Percentiles rank a stretch among this genome's conserved stretches.
Evolutionary conservation across 2,797 vertebrate species (phyloP).

Genomic region (Cryptoprocta ferox): DNA sequence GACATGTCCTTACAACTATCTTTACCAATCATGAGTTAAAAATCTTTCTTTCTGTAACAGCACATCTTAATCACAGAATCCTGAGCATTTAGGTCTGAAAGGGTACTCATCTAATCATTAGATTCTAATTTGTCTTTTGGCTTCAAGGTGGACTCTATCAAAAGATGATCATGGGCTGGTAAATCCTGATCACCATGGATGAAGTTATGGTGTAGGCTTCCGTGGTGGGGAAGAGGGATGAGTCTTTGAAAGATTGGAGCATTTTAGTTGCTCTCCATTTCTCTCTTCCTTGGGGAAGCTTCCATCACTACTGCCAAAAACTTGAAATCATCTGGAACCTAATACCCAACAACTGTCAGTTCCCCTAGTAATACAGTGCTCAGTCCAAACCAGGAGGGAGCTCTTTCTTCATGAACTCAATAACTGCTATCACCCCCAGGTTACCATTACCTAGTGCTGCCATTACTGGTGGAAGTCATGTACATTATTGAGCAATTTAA

Average conservation of each 20-base stretch:
- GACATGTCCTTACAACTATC: background rate
- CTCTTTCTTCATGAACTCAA: background rate
- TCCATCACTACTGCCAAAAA: background rate
- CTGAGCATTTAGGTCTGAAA: background rate
- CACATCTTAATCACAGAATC: background rate
- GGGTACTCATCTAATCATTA: background rate
- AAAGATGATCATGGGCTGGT: background rate
- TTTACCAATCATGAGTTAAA: background rate
- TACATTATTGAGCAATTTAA: background rate
- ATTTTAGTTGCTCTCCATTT: background rate
- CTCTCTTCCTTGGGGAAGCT: background rate
- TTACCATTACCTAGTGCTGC: background rate
- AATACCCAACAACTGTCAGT: background rate
- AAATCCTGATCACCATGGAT: background rate
- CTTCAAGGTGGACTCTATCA: background rate
- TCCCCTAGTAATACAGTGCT: background rate
- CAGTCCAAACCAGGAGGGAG: background rate
- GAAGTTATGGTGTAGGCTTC: background rate
- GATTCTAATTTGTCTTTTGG: conserved; percentile 45
- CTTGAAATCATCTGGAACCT: background rate
- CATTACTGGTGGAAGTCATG: background rate
- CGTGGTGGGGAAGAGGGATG: background rate
- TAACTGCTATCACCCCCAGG: fast-evolving
- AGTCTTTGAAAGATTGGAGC: background rate
- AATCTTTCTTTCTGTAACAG: conserved; percentile 11